phyloP scores from a whole-genome alignment of 1,140 invertebrate species.

The Stratiolaelaps scimitus region DNA sequence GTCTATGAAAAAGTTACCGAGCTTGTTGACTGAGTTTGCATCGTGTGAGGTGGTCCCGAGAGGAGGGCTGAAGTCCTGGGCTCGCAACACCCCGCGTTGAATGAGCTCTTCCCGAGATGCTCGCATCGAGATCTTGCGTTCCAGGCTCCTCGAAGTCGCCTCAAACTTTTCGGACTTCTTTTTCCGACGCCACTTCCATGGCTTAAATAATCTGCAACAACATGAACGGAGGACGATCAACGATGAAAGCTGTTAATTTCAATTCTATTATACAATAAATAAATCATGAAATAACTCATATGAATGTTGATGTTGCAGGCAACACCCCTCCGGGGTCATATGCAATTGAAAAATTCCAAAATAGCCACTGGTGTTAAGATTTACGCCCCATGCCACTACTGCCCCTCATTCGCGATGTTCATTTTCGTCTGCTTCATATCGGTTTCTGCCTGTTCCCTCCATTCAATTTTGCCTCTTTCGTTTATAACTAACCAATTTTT shows the following conservation, averaged over 20 bases:
- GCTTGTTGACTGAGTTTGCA: not conserved
- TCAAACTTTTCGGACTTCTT: slow-evolving; percentile 97
- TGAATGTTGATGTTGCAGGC: too few relatives aligned
- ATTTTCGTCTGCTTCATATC: too few relatives aligned
- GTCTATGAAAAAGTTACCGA: not conserved
- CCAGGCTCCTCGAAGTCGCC: slow-evolving; percentile 82
- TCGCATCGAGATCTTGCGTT: slow-evolving; percentile 92
- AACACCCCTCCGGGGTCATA: too few relatives aligned
- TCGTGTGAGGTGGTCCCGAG: slow-evolving; percentile 13
- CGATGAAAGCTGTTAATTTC: not conserved
- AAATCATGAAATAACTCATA: too few relatives aligned
- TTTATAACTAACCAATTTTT: too few relatives aligned
- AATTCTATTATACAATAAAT: too few relatives aligned
- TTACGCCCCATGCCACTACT: too few relatives aligned
- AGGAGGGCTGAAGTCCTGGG: slow-evolving; percentile 51
- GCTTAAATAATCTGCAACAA: slow-evolving; percentile 78
- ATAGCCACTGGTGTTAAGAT: too few relatives aligned
- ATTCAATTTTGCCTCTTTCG: too few relatives aligned
- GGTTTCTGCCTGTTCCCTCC: too few relatives aligned
- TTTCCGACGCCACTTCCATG: slow-evolving; percentile 98
- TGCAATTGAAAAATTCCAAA: too few relatives aligned
- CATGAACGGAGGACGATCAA: not conserved
- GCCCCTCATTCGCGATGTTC: too few relatives aligned
- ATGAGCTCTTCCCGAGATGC: slow-evolving; percentile 90
- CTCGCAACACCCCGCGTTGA: slow-evolving; percentile 82